phyloP scores from a whole-genome alignment of 1,140 invertebrate species.

The Bombus breviceps region DNA sequence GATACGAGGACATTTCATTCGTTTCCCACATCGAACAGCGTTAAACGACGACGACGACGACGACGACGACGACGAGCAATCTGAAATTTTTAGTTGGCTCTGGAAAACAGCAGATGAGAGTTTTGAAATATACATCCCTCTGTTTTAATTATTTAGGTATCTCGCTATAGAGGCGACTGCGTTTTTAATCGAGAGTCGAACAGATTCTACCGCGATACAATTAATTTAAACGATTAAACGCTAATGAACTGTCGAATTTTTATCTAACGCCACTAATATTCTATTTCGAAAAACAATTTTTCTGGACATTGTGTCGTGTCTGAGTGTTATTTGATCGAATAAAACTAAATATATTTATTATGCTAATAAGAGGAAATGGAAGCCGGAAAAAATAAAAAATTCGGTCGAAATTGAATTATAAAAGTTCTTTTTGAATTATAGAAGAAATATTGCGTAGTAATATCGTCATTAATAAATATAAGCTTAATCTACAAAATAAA shows the following conservation, averaged over 20 bases:
- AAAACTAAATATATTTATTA: too few relatives aligned
- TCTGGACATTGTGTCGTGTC: too few relatives aligned
- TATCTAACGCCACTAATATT: too few relatives aligned
- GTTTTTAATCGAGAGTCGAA: neutral
- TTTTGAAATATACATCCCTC: slow-evolving; percentile 14
- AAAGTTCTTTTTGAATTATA: too few relatives aligned
- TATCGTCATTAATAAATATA: neutral
- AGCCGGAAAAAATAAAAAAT: neutral
- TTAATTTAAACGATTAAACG: neutral
- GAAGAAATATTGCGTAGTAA: neutral
- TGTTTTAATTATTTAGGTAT: slow-evolving; percentile 3
- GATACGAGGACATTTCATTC: neutral
- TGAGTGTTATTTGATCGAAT: too few relatives aligned
- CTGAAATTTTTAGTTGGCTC: neutral
- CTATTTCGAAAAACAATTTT: too few relatives aligned
- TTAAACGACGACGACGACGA: neutral
- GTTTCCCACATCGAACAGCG: neutral
- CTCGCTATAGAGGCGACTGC: neutral
- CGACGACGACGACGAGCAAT: neutral
- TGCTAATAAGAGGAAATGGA: neutral
- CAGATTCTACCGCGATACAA: neutral
- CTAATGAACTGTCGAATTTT: neutral
- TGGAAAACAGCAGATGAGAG: neutral
- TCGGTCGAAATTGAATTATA: too few relatives aligned
- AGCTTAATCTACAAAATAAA: neutral